These are phyloP conservation scores for Dasyprocta punctata DNA, from an alignment of 2,113 vertebrate genomes.

Conservation along the genomic window DNA sequence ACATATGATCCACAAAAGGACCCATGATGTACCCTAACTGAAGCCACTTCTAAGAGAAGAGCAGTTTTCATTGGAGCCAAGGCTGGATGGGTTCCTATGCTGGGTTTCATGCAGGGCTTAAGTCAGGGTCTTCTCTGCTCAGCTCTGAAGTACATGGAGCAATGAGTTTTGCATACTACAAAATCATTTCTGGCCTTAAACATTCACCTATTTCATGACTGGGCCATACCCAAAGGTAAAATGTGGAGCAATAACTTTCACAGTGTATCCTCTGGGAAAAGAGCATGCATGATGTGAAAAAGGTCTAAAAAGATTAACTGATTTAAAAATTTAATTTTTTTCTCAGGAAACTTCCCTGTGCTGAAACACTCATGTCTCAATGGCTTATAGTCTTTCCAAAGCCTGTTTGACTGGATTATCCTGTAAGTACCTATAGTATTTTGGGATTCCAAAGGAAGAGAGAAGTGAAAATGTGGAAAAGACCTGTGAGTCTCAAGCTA, in stretches of 20 bases:
- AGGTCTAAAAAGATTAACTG: not conserved
- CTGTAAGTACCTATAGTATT: not conserved
- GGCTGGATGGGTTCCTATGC: not conserved
- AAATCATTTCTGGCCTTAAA: no score
- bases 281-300: not conserved
- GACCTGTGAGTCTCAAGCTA: not conserved
- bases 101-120: not conserved
- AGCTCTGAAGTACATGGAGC: not conserved
- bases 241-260: no score
- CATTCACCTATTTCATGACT: not conserved
- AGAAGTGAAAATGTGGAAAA: not conserved
- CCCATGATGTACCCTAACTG: not conserved
- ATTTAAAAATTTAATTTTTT: not conserved
- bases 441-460: not conserved
- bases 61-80: not conserved
- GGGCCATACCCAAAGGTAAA: not conserved
- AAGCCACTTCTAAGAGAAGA: not conserved
- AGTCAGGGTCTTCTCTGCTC: not conserved
- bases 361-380: not conserved
- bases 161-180: not conserved
- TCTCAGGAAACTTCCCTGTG: not conserved
- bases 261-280: not conserved
- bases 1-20: not conserved
- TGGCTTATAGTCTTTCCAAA: not conserved
- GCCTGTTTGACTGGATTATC: not conserved